A percentile compares a stretch with the other conserved stretches of the same genome.
Conservation (phyloP, 2,797 vertebrate species). For the Poecilia picta region DNA sequence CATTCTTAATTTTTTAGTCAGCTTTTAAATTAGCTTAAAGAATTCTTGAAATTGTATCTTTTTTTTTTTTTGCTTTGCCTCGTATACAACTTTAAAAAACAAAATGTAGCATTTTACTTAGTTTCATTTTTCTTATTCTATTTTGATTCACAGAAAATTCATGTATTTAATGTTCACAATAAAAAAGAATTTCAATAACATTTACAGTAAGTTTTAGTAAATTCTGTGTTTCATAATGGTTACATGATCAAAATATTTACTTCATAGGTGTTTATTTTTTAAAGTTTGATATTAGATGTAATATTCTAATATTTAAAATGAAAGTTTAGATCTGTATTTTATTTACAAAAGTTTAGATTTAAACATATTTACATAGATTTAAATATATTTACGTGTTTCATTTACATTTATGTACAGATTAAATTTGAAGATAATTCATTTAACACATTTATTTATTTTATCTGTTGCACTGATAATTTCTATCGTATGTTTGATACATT, state of each 20-base stretch:
- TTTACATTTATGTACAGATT: neutral
- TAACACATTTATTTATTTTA: neutral
- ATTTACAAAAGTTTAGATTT: neutral
- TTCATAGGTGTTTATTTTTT: neutral
- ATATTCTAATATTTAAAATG: neutral
- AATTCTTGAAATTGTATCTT: neutral
- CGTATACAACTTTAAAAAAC: neutral
- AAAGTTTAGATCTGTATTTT: neutral
- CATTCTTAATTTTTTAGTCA: neutral
- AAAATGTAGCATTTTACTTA: neutral
- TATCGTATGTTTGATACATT: neutral
- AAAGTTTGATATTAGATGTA: neutral
- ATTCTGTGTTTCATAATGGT: neutral
- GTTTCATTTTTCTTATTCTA: neutral
- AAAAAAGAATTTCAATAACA: neutral
- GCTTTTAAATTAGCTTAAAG: neutral
- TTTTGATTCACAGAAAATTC: neutral
- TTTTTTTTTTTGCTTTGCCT: neutral
- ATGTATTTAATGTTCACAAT: neutral
- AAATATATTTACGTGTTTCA: neutral
- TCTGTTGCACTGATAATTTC: neutral
- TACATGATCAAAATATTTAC: neutral
- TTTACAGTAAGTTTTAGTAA: neutral
- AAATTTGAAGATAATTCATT: neutral
- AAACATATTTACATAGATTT: neutral